Conservation (phyloP, 2,113 vertebrate species). For the Paradoxurus hermaphroditus region DNA sequence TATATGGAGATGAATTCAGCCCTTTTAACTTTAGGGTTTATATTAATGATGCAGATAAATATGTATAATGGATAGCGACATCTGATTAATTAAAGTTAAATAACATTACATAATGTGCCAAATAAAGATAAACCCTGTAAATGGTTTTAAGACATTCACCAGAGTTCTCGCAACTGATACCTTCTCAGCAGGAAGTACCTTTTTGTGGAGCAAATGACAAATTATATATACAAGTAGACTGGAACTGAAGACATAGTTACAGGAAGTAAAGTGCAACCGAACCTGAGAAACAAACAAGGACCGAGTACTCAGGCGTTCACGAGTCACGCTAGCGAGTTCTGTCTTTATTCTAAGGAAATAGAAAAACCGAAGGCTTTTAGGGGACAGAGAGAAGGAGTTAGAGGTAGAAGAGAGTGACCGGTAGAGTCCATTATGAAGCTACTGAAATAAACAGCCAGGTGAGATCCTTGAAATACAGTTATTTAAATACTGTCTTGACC, state of each 20-base stretch:
- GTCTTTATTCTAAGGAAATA: background rate
- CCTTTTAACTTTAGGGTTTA: background rate
- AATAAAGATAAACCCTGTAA: constrained; percentile 30
- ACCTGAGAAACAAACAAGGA: background rate
- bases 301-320: background rate
- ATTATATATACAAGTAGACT: background rate
- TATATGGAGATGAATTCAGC: background rate
- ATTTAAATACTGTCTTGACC: background rate
- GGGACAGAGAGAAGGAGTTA: background rate
- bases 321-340: background rate
- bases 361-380: background rate
- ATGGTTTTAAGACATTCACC: background rate
- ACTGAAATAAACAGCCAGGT: background rate
- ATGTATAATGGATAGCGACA: background rate
- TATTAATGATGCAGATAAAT: background rate
- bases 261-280: background rate
- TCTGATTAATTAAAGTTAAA: constrained; percentile 47
- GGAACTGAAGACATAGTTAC: background rate
- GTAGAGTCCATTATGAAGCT: background rate
- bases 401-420: background rate
- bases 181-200: constrained; percentile 3
- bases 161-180: background rate
- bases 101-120: constrained; percentile 34
- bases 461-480: background rate
- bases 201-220: background rate